Conservation (phyloP, 2,888 invertebrate species). For the Thereva unica region DNA sequence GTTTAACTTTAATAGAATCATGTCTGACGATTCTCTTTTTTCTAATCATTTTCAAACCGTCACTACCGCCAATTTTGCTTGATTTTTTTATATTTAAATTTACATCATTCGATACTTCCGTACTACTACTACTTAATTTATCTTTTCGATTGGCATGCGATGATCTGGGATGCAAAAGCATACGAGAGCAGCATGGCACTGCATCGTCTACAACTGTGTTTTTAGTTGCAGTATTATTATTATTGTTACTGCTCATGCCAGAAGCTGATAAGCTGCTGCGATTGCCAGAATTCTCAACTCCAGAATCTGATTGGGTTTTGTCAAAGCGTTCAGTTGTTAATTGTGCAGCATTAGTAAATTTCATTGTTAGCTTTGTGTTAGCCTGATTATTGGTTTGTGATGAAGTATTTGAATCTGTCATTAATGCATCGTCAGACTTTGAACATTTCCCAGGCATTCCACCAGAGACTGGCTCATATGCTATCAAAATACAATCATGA, state of each 20-base stretch:
- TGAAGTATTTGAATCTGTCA: neutral
- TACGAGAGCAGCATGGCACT: constrained; percentile 21
- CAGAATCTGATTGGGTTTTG: constrained; percentile 9
- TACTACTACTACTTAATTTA: constrained; percentile 5
- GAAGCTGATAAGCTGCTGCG: constrained; percentile 14
- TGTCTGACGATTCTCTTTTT: constrained; percentile 38
- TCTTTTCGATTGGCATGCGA: constrained; percentile 9
- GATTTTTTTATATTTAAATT: constrained; percentile 20
- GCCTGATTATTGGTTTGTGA: no score
- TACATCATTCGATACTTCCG: constrained; percentile 28
- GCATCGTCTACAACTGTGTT: constrained; percentile 18
- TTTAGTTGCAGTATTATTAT: constrained; percentile 7
- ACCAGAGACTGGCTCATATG: no score
- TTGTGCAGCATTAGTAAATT: neutral
- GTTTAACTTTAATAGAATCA: constrained; percentile 36
- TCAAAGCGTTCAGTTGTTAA: no score
- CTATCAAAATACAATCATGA: no score
- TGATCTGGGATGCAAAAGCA: constrained; percentile 13
- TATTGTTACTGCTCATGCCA: constrained; percentile 23
- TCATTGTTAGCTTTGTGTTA: no score
- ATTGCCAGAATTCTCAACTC: constrained; percentile 15
- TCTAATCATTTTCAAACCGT: constrained; percentile 25
- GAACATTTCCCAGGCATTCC: no score
- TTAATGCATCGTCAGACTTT: constrained; percentile 11
- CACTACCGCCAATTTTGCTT: constrained; percentile 36